Conservation (phyloP, 2,113 vertebrate genomes). For the Protobothrops flavoviridis region DNA sequence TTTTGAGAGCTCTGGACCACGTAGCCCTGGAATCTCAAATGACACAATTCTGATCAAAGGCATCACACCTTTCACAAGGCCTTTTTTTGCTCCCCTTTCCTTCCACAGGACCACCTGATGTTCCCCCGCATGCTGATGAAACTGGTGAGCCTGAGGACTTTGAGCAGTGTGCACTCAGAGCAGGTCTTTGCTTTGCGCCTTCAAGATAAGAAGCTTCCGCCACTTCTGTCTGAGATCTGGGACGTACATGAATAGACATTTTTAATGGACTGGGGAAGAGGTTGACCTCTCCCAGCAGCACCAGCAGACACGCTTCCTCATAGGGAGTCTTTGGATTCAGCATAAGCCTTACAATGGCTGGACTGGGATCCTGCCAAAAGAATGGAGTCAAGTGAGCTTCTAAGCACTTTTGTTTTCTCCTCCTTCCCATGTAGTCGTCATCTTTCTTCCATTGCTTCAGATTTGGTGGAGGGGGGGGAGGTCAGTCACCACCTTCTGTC, state of each 20-base stretch:
- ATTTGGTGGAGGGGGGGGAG: background rate
- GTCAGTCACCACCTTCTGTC: background rate
- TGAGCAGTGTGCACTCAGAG: slow-evolving; percentile 72
- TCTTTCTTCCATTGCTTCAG: background rate
- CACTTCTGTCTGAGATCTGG: slow-evolving; percentile 74
- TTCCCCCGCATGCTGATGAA: slow-evolving; percentile 77
- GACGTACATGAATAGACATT: slow-evolving; percentile 68
- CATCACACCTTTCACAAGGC: background rate
- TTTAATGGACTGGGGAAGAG: background rate
- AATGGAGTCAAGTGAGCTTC: slow-evolving; percentile 19
- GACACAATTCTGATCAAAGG: background rate
- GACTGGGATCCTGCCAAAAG: background rate
- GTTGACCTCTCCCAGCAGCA: background rate
- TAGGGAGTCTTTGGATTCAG: background rate
- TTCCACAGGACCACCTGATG: slow-evolving; percentile 67
- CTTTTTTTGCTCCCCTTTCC: background rate
- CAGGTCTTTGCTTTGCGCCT: slow-evolving; percentile 74
- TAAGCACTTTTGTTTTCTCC: background rate
- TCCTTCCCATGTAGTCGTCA: background rate
- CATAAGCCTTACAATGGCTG: background rate
- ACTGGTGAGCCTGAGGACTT: slow-evolving; percentile 69
- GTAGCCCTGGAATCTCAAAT: background rate
- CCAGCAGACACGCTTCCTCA: background rate
- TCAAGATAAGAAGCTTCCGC: slow-evolving; percentile 74
- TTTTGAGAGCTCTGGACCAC: background rate